phyloP scores from a whole-genome alignment of 1,140 invertebrate genomes.

The Dolichoris vasculosae region DNA sequence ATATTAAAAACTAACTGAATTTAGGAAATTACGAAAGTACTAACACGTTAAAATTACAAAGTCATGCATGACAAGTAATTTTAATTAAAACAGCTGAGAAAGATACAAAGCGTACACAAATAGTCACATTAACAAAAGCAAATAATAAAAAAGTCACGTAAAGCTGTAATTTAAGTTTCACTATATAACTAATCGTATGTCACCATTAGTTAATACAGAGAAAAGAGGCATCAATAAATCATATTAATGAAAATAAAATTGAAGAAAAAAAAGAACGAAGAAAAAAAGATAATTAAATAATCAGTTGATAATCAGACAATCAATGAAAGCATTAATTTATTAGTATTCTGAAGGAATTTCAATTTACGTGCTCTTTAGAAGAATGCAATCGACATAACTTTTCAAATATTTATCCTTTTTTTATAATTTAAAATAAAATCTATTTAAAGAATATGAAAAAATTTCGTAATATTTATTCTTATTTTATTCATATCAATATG shows the following conservation, averaged over 20 bases:
- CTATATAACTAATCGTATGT: no score
- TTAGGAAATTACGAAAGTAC: conserved; percentile 19
- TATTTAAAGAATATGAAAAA: no score
- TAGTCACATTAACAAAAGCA: no score
- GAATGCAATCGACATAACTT: no score
- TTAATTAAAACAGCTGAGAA: conserved; percentile 41
- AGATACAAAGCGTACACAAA: background rate
- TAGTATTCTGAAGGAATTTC: conserved; percentile 1
- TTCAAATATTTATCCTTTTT: no score
- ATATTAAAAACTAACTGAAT: background rate
- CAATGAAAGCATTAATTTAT: background rate
- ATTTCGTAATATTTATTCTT: no score
- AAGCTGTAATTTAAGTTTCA: conserved; percentile 37
- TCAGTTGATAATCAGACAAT: conserved; percentile 29
- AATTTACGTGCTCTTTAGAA: background rate
- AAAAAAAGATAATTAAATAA: background rate
- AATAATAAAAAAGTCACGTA: no score
- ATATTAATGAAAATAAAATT: conserved; percentile 26
- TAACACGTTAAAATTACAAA: background rate
- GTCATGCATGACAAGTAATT: conserved; percentile 15
- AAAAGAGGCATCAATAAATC: no score
- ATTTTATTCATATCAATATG: no score
- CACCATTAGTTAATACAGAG: background rate
- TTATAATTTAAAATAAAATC: no score
- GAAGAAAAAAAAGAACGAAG: background rate